Conservation (phyloP, 1,140 invertebrate species). For the Hormaphis cornu region DNA sequence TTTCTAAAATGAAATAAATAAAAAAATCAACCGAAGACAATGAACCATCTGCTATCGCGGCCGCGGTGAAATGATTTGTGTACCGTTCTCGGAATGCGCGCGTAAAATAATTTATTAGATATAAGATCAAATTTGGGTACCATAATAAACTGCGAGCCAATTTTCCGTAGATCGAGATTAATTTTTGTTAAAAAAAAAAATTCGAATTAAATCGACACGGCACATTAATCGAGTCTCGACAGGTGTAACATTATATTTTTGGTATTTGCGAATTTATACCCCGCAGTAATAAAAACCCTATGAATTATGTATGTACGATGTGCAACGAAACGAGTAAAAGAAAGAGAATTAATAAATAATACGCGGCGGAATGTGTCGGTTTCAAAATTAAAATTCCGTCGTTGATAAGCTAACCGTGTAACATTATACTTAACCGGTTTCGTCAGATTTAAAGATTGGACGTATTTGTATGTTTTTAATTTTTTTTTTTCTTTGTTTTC, state of each 20-base stretch:
- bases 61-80: slow-evolving; percentile 17
- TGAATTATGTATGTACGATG: no score
- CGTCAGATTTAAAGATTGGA: not conserved
- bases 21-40: slow-evolving; percentile 23
- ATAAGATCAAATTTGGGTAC: no score
- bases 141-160: no score
- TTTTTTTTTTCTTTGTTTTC: not conserved
- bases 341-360: no score
- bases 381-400: slow-evolving; percentile 5
- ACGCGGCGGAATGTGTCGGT: slow-evolving; percentile 1
- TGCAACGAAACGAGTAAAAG: no score
- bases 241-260: no score
- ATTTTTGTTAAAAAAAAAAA: no score
- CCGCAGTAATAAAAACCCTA: no score
- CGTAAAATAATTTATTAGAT: not conserved
- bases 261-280: no score
- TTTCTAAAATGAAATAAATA: slow-evolving; percentile 24
- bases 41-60: slow-evolving; percentile 16
- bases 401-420: not conserved
- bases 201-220: no score
- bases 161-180: no score
- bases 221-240: no score
- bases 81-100: not conserved
- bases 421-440: slow-evolving; percentile 9
- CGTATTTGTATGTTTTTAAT: not conserved